Evolutionary conservation across 2,888 invertebrate species (phyloP), one percentile per base, ranked within the genome.

Genomic region (Temnothorax unifasciatus): DNA sequence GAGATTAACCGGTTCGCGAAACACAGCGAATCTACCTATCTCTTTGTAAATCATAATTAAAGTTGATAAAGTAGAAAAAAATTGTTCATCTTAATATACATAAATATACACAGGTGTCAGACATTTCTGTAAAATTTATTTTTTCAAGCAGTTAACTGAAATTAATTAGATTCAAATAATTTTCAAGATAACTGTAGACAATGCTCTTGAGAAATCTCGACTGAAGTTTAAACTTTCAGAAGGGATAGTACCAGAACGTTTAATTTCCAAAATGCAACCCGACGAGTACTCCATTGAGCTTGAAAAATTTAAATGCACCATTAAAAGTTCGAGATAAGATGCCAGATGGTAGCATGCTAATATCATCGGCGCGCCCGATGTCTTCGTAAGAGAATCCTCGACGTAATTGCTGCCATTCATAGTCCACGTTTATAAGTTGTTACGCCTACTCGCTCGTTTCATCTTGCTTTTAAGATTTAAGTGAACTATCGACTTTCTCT

Each of bases 221-320:
- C 18, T 2, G 41, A 54, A 57, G 18, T 44, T 38, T 3, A 15
- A 79, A 71, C 34, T 79, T 73, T 73, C 13, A 8, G 15, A 13
- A 15, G 44, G n/a, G 52, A 59, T 34, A 18, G 47, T 69, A 75
- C n/a, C 61, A 5, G 57, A 66, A 15, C 47, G 59, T 47, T 73
- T 47, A 71, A 59, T 73, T 79, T 47, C 44, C 73, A 59, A 79
- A 79, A 79, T 73, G 38, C 47, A 73, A 25, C 59, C 21, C 21
- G 47, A 79, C 79, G 34, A 71, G 73, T 34, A 18, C 38, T 79
- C 13, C 25, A 73, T 73, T 59, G 59, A 52, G 73, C 79, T 79
- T 73, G 59, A 79, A 79, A 79, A 79, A 79, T 79, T 73, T 73
- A 61, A 79, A 79, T 79, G 74, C 47, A 25, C 74, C 34, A 59